Evolutionary conservation across 2,797 vertebrate genomes (phyloP), one percentile per base, ranked within the genome.

Genomic region (Onychomys arenicola): DNA sequence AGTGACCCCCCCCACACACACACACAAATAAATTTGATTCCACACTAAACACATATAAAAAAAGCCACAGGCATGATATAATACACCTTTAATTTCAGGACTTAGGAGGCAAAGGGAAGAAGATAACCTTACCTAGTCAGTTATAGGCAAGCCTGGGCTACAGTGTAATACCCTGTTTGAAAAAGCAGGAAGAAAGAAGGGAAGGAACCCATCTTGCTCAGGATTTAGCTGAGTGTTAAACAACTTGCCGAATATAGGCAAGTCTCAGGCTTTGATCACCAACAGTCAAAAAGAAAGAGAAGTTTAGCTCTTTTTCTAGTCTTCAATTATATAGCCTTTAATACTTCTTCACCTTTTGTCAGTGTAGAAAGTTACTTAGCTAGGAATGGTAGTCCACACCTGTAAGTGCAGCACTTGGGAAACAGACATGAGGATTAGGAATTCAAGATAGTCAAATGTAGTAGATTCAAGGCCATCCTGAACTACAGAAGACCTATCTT

Each of bases 271-370:
- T 67, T 49, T 49, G 61, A 67, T 13, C 19, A 19, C 11, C 43
- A 46, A 17, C 11, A 12, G 29, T 84, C 61, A 82, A 25, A 46
- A 49, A 34, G 40, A 85, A 65, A 55, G 65, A 55, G 23, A 55
- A 76, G 27, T 14, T 46, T 76, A 43, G 37, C 43, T 89, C 37
- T 76, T 76, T 46, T 23, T 61, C 55, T 55, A 76, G 19, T 34
- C 37, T 76, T 57, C 71, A 57, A 29, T 71, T 76, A 19, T 23
- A 7, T 76, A 34, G 19, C 27, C 67, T 55, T 57, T 73, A 19
- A 57, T 9, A 57, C 14, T 71, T 89, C 6, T 13, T 87, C 96
- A 29, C 81, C 81, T 93, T 95, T 89, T 84, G 46, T 88, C 19
- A 43, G 8, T 92, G 1, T 85, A 40, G 73, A 59, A 86, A 94